A percentile compares a stretch with the other conserved stretches of the same genome.
These are phyloP conservation scores for Nothocercus julius DNA, from an alignment of 2,113 vertebrate genomes.

Conservation along the genomic window DNA sequence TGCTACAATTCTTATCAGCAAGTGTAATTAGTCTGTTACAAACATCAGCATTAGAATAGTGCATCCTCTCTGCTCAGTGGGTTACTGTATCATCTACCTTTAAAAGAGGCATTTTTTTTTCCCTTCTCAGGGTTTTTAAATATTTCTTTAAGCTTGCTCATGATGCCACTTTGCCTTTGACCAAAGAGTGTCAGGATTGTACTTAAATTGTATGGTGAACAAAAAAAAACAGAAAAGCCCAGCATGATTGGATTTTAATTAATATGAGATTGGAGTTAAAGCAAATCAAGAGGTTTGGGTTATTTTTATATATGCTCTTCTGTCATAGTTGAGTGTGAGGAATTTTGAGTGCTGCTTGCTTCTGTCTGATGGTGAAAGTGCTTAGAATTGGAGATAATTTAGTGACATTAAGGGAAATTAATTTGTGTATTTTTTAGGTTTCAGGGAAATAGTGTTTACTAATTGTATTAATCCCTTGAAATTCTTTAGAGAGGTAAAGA, in stretches of 20 bases:
- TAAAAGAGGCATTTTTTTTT: neutral
- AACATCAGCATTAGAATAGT: neutral
- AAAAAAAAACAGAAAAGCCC: too few relatives aligned
- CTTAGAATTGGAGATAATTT: neutral
- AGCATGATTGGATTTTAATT: neutral
- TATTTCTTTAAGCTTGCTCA: neutral
- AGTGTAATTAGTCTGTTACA: slow-evolving; percentile 1
- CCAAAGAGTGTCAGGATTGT: neutral
- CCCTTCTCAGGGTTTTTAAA: neutral
- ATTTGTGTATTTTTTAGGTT: slow-evolving; percentile 22
- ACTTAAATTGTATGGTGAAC: neutral
- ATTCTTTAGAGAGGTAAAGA: slow-evolving; percentile 36
- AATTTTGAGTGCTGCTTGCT: neutral
- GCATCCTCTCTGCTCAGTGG: neutral
- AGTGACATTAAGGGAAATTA: neutral
- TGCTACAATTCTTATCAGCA: neutral
- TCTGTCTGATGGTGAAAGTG: neutral
- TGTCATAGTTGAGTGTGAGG: neutral
- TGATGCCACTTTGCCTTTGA: neutral
- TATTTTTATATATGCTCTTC: neutral
- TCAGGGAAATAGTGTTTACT: slow-evolving; percentile 21
- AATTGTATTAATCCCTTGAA: slow-evolving; percentile 42
- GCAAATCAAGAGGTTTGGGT: neutral
- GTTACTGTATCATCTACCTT: neutral
- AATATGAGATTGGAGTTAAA: neutral